Conservation (phyloP, 2,797 vertebrate genomes). For the Mormyrus hasselquistii region DNA sequence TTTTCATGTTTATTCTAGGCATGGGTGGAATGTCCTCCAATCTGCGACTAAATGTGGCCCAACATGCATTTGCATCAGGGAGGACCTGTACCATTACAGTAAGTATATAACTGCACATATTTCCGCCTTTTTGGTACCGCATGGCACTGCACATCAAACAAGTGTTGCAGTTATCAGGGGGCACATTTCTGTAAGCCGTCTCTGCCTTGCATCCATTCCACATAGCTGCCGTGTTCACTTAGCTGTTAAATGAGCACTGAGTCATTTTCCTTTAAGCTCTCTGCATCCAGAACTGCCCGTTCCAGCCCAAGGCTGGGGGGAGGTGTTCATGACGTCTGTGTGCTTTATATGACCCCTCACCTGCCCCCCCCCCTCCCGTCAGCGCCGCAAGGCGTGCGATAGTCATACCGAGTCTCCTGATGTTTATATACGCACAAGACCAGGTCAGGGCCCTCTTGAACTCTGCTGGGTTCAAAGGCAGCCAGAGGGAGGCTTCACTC, state of each 20-base stretch:
- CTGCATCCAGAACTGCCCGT: not conserved
- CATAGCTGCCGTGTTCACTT: not conserved
- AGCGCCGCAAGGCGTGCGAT: not conserved
- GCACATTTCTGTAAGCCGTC: not conserved
- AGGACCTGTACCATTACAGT: not conserved
- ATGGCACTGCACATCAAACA: not conserved
- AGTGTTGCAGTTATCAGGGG: not conserved
- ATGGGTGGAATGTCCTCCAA: not conserved
- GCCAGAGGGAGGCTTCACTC: not conserved
- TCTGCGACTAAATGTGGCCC: not conserved
- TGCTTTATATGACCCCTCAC: not conserved
- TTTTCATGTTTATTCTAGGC: not conserved
- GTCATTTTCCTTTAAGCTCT: not conserved
- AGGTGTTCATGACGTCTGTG: not conserved
- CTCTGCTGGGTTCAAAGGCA: not conserved
- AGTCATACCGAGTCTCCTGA: conserved; percentile 5
- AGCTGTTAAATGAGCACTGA: not conserved
- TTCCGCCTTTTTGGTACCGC: not conserved
- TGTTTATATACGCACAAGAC: not conserved
- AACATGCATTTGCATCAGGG: not conserved
- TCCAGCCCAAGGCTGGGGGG: not conserved
- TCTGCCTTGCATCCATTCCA: not conserved
- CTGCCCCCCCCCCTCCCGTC: not conserved
- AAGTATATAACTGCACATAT: not conserved
- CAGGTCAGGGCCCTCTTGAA: not conserved